phyloP scores from a whole-genome alignment of 2,113 vertebrate species.

The Jaculus jaculus region DNA sequence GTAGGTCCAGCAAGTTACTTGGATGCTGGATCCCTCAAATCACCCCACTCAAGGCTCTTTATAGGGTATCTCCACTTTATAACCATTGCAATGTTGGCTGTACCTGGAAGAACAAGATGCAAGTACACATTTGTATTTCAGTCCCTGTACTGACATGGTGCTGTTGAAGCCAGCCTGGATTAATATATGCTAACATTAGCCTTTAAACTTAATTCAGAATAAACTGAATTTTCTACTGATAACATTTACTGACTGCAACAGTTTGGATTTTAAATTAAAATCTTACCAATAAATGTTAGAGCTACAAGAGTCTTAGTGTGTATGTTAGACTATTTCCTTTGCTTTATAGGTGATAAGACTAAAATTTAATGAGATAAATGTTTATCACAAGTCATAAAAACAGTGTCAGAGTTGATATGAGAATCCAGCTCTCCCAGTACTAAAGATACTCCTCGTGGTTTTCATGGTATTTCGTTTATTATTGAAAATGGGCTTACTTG shows the following conservation, averaged over 20 bases:
- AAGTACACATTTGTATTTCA: background rate
- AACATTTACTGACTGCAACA: background rate
- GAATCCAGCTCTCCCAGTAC: background rate
- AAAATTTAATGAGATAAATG: background rate
- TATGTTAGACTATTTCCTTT: background rate
- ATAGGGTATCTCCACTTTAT: background rate
- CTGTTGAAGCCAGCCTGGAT: background rate
- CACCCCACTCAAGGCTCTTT: background rate
- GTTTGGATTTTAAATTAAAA: constrained; percentile 46
- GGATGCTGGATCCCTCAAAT: background rate
- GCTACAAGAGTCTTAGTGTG: background rate
- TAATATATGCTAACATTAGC: background rate
- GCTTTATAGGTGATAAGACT: background rate
- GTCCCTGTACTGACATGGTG: background rate
- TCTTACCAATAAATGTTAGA: background rate
- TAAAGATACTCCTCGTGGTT: background rate
- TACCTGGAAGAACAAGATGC: background rate
- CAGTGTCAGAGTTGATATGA: background rate
- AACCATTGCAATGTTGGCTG: background rate
- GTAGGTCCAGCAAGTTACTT: no score
- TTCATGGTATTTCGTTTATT: background rate
- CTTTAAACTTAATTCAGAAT: constrained; percentile 44
- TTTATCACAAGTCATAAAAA: background rate
- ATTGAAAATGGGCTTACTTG: background rate
- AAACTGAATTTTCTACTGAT: constrained; percentile 13